These are phyloP conservation scores for Drymonia ruficornis DNA, from an alignment of 2,888 invertebrate species.

Conservation along the genomic window DNA sequence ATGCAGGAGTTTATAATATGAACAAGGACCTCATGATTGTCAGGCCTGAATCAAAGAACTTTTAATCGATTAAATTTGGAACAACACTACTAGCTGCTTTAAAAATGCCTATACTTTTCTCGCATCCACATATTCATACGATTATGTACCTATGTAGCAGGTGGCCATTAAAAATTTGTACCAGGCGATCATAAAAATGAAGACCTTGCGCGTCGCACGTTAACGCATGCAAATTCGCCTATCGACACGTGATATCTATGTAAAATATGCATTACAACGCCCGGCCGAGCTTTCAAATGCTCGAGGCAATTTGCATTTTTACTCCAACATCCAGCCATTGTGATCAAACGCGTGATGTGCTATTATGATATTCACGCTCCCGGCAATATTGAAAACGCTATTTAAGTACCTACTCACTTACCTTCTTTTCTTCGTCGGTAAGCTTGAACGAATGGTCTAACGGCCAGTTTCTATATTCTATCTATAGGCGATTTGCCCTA, in stretches of 20 bases:
- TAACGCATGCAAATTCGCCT: slow-evolving; percentile 52
- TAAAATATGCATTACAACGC: slow-evolving; percentile 52
- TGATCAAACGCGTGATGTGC: slow-evolving; percentile 10
- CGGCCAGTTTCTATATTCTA: too few relatives aligned
- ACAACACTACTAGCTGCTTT: slow-evolving; percentile 11
- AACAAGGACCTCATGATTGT: too few relatives aligned
- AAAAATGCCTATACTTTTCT: slow-evolving; percentile 32
- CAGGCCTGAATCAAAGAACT: too few relatives aligned
- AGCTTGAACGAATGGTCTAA: too few relatives aligned
- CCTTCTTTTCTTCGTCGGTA: too few relatives aligned
- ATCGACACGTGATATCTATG: slow-evolving; percentile 54
- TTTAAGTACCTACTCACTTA: background rate
- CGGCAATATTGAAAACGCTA: slow-evolving; percentile 1
- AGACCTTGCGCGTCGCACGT: slow-evolving; percentile 23
- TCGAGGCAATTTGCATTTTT: slow-evolving; percentile 59
- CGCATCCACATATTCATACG: slow-evolving; percentile 21
- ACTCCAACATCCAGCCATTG: slow-evolving; percentile 32
- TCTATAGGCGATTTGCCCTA: too few relatives aligned
- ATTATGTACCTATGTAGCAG: slow-evolving; percentile 11
- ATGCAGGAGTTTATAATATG: too few relatives aligned
- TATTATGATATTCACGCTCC: background rate
- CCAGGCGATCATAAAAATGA: slow-evolving; percentile 37
- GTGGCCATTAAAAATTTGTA: slow-evolving; percentile 21
- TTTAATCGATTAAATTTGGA: background rate
- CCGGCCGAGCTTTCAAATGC: slow-evolving; percentile 40